Base-by-base conservation (phyloP, 2,113 vertebrate genomes). In the Catagonus wagneri region DNA sequence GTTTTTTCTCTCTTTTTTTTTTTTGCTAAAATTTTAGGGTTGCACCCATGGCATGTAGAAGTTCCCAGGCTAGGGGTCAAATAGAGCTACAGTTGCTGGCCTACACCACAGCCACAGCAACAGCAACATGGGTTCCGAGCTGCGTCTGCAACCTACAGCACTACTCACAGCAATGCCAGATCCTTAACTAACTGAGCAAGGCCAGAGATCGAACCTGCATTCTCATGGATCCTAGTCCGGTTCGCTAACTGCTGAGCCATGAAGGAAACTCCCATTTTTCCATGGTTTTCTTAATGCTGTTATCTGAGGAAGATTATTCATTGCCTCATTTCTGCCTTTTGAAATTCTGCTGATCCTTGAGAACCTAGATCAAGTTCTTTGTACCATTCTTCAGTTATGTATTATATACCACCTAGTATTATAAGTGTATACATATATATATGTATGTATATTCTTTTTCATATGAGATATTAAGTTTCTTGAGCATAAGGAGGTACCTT, bases 271-370 rank as follows among this genome's bases (percentile, higher is more conserved):
- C 44, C 44, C 44, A 44, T 85, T 83, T 89, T 50, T 85, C 15
- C 4, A 0, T 89, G 39, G 15, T 79, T 90, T 94, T 92, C 27
- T 86, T 89, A 93, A 94, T 80, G 44, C 50, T 79, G 17, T 90
- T 68, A 56, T 50, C 50, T 90, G 71, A 10, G 39, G 23, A 56
- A 63, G 50, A 6, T 81, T 95, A 91, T 22, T 95, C 79, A 63
- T 84, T 89, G 12, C 23, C 23, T 63, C 50, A 75, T 83, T 94
- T 95, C 34, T 94, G 86, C 56, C 80, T 94, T 68, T 92, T 75
- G 52, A 93, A 93, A 84, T 80, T 89, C 27, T 84, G 19, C 63
- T 20, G 9, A 50, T 91, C 25, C 44, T 96, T 97, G 68, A 95
- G 60, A 22, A 61, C 19, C 50, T 97, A 79, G 4, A 34, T 75